Conservation (phyloP, 1,140 invertebrate species). For the Papilio aristodemus region DNA sequence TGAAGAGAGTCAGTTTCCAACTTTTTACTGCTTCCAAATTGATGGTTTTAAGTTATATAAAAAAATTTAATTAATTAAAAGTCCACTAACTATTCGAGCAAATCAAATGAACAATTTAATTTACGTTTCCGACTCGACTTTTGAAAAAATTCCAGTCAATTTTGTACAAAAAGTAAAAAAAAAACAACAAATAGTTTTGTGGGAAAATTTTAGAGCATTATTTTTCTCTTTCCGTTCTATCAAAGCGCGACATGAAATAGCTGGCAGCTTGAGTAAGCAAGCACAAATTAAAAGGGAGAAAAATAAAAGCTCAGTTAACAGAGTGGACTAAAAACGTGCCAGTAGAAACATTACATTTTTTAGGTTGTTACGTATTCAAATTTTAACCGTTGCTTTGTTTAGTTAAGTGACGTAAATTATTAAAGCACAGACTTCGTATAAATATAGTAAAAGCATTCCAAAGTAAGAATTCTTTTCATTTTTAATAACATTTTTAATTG, state of each 20-base stretch:
- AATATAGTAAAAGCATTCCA: not conserved
- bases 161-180: constrained; percentile 1
- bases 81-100: constrained; percentile 2
- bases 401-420: not conserved
- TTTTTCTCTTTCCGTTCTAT: constrained; percentile 29
- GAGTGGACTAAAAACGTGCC: constrained; percentile 24
- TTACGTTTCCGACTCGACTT: not conserved
- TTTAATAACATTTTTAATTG: too few species aligned
- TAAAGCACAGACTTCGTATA: not conserved
- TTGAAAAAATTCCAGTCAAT: constrained; percentile 17
- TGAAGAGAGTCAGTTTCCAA: not conserved
- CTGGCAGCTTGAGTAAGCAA: constrained; percentile 32
- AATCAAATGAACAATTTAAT: constrained; percentile 20
- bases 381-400: constrained; percentile 9
- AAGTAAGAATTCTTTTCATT: not conserved
- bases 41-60: not conserved
- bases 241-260: constrained; percentile 29
- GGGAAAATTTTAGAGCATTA: constrained; percentile 29
- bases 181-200: constrained; percentile 24
- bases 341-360: constrained; percentile 16
- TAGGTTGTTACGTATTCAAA: constrained; percentile 29
- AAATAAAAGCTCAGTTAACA: constrained; percentile 33
- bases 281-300: constrained; percentile 31
- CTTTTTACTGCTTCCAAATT: not conserved
- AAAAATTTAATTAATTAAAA: not conserved